These are phyloP conservation scores for Spisula subtruncata DNA, from an alignment of 2,888 invertebrate species.

Conservation along the genomic window DNA sequence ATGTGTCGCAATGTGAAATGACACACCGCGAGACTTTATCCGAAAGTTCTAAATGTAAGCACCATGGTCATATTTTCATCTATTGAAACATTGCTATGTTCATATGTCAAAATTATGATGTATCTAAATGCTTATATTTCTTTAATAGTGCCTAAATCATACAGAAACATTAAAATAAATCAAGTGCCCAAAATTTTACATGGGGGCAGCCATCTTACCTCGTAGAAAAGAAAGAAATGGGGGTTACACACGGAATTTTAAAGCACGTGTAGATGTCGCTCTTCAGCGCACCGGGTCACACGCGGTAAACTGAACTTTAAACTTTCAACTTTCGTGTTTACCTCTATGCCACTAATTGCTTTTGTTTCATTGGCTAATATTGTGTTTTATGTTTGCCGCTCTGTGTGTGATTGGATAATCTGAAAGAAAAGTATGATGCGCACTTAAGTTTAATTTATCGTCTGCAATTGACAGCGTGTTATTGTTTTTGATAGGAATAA, in stretches of 20 bases:
- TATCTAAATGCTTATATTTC: not conserved
- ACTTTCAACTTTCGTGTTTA: constrained; percentile 50
- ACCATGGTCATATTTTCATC: not conserved
- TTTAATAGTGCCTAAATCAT: not conserved
- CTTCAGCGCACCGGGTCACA: constrained; percentile 51
- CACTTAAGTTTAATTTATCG: constrained; percentile 61
- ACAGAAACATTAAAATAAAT: not conserved
- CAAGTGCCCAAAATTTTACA: constrained; percentile 27
- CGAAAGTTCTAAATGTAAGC: not conserved
- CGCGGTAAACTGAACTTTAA: constrained; percentile 69
- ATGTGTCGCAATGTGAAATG: not conserved
- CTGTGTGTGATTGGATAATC: constrained; percentile 62
- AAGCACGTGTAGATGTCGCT: constrained; percentile 65
- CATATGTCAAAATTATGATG: not conserved
- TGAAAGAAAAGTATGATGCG: constrained; percentile 48
- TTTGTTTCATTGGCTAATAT: constrained; percentile 68
- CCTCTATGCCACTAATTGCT: constrained; percentile 25
- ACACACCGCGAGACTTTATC: not conserved
- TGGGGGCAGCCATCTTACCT: constrained; percentile 77
- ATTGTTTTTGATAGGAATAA: constrained; percentile 42
- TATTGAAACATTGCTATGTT: not conserved
- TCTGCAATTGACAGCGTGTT: constrained; percentile 58
- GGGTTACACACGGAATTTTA: constrained; percentile 57
- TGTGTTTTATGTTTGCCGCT: constrained; percentile 45
- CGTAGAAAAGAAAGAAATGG: constrained; percentile 61